phyloP scores from a whole-genome alignment of 1,140 invertebrate species.

The Zelostemma sp. region DNA sequence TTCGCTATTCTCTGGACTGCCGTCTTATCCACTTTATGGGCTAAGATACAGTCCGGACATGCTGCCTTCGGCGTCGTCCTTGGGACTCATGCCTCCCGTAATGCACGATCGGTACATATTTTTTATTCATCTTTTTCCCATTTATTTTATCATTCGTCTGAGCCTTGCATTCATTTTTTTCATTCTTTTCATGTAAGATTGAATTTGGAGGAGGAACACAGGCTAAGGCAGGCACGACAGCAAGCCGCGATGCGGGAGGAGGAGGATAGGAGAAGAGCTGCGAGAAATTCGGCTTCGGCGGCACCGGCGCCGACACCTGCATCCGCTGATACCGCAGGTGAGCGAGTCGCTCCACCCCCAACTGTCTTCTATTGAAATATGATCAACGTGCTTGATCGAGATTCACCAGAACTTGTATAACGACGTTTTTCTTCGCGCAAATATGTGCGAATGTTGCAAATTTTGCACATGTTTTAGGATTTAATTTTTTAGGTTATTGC shows the following conservation, averaged over 20 bases:
- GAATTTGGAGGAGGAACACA: constrained; percentile 78
- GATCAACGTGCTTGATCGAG: constrained; percentile 36
- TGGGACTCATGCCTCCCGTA: constrained; percentile 71
- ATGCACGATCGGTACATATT: constrained; percentile 74
- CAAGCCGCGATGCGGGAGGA: constrained; percentile 68
- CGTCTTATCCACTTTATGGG: constrained; percentile 71
- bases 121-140: no score
- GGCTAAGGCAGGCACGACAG: constrained; percentile 72
- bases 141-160: no score
- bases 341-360: constrained; percentile 69
- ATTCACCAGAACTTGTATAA: no score
- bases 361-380: constrained; percentile 67
- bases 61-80: constrained; percentile 68
- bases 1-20: constrained; percentile 72
- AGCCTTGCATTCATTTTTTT: background rate
- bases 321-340: constrained; percentile 67
- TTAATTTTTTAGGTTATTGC: no score
- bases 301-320: constrained; percentile 65
- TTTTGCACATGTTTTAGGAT: no score
- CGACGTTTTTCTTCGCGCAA: no score
- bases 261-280: constrained; percentile 71
- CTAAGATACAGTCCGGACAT: constrained; percentile 71
- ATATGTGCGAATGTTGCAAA: no score
- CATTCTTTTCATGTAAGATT: constrained; percentile 60
- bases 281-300: constrained; percentile 69